Conservation (phyloP, 2,797 vertebrate species). For the Morelia viridis region DNA sequence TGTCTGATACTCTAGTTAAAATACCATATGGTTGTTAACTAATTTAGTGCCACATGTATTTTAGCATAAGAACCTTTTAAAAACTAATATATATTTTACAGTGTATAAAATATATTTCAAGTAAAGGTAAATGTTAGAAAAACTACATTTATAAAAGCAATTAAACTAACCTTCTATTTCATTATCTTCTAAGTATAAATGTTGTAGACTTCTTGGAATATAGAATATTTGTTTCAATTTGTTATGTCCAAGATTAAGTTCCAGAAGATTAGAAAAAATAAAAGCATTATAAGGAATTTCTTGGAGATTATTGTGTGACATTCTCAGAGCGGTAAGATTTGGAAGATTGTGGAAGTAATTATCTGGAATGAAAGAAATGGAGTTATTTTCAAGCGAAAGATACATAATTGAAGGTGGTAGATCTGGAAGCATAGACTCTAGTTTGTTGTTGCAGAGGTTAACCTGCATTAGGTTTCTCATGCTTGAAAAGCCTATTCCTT, state of each 20-base stretch:
- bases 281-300: conserved; percentile 73
- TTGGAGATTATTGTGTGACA: conserved; percentile 78
- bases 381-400: conserved; percentile 83
- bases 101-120: not conserved
- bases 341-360: conserved; percentile 77
- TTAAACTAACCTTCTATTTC: conserved; percentile 74
- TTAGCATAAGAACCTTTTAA: not conserved
- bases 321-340: conserved; percentile 75
- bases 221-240: conserved; percentile 78
- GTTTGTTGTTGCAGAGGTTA: conserved; percentile 78
- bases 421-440: conserved; percentile 75
- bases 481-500: conserved; percentile 70
- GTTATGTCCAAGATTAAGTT: conserved; percentile 82
- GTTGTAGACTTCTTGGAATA: conserved; percentile 78
- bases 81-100: not conserved
- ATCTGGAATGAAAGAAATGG: conserved; percentile 78
- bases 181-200: conserved; percentile 80
- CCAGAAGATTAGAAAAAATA: conserved; percentile 77
- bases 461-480: conserved; percentile 78
- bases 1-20: not conserved
- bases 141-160: not conserved
- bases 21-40: not conserved
- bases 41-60: not conserved
- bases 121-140: not conserved
- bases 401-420: conserved; percentile 81